These are phyloP conservation scores for Xyliphius kryptos DNA, from an alignment of 2,113 vertebrate species.

Conservation along the genomic window DNA sequence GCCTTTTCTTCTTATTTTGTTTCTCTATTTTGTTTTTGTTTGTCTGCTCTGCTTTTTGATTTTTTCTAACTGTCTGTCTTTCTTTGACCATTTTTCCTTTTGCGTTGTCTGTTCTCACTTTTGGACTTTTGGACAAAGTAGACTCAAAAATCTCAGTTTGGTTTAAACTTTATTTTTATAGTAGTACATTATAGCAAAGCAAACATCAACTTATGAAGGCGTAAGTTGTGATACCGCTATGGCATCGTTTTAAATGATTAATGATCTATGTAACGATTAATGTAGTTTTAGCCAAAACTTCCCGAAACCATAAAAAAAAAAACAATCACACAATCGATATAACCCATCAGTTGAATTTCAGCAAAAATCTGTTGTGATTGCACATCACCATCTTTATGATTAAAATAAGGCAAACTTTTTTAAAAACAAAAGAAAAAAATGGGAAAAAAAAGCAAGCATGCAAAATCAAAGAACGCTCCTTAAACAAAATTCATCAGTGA, in stretches of 20 bases:
- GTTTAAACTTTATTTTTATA: slow-evolving; percentile 57
- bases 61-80: too few relatives aligned
- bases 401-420: slow-evolving; percentile 68
- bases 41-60: too few relatives aligned
- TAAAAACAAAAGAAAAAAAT: slow-evolving; percentile 49
- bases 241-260: slow-evolving; percentile 58
- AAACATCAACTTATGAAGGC: slow-evolving; percentile 77
- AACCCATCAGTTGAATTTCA: slow-evolving; percentile 17
- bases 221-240: slow-evolving; percentile 62
- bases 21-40: too few relatives aligned
- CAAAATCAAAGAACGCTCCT: too few relatives aligned
- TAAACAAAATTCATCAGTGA: slow-evolving; percentile 1
- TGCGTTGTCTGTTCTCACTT: too few relatives aligned
- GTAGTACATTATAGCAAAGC: slow-evolving; percentile 67
- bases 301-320: slow-evolving; percentile 28
- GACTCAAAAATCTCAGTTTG: too few relatives aligned
- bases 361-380: slow-evolving; percentile 22
- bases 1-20: too few relatives aligned
- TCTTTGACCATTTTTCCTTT: too few relatives aligned
- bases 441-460: slow-evolving; percentile 42
- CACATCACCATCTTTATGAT: slow-evolving; percentile 47
- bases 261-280: slow-evolving; percentile 28
- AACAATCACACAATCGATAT: slow-evolving; percentile 49
- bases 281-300: slow-evolving; percentile 34
- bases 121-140: too few relatives aligned